A percentile compares a stretch with the other conserved stretches of the same genome.
phyloP scores from a whole-genome alignment of 2,888 invertebrate species.

The Cataglyphis altisquamis region DNA sequence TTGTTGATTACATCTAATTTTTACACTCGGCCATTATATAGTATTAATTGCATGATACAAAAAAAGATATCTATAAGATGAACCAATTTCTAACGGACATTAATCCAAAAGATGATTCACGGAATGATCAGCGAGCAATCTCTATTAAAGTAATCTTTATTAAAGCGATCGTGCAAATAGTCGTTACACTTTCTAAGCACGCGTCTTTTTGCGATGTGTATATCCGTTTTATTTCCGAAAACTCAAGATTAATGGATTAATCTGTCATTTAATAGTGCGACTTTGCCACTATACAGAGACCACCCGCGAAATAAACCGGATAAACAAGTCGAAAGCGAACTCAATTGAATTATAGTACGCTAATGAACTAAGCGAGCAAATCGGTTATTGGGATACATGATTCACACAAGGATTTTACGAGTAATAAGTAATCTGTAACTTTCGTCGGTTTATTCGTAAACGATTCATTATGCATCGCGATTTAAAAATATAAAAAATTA shows the following conservation, averaged over 20 bases:
- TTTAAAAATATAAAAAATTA: neutral
- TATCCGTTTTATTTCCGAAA: conserved; percentile 28
- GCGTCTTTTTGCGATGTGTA: neutral
- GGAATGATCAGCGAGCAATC: conserved; percentile 35
- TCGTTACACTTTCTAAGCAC: conserved; percentile 49
- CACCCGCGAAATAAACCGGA: conserved; percentile 62
- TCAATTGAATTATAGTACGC: conserved; percentile 45
- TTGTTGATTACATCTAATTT: neutral
- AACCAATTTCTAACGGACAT: conserved; percentile 30
- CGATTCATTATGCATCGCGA: neutral
- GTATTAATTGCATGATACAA: conserved; percentile 10
- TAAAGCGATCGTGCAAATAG: conserved; percentile 35
- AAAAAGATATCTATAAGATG: neutral
- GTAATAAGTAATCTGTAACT: neutral
- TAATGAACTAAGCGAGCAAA: conserved; percentile 52
- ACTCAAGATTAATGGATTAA: conserved; percentile 4
- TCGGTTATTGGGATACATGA: neutral
- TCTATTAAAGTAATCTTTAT: conserved; percentile 32
- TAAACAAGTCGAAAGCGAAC: conserved; percentile 66
- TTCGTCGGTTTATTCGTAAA: neutral
- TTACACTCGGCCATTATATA: neutral
- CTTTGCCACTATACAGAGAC: conserved; percentile 34
- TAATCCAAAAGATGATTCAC: conserved; percentile 47
- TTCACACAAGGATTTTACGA: conserved; percentile 31
- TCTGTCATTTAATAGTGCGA: conserved; percentile 12